Conservation (phyloP, 2,888 invertebrate species). For the Chrysodeixis includens region DNA sequence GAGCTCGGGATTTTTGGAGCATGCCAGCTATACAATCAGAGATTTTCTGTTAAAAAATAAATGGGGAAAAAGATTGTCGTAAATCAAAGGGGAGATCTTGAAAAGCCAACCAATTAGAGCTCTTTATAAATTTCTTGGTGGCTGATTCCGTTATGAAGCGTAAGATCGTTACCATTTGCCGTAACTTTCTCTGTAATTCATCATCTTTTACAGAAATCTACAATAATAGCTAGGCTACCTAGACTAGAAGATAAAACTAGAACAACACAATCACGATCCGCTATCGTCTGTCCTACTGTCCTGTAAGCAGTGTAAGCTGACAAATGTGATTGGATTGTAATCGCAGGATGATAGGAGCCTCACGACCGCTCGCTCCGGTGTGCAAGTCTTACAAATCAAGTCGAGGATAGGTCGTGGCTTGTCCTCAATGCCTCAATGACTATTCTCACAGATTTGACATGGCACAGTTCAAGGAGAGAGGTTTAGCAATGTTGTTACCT, state of each 20-base stretch:
- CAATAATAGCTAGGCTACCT: too few species aligned
- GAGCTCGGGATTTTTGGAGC: conserved; percentile 5
- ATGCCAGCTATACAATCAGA: conserved; percentile 4
- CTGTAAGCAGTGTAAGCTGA: conserved; percentile 7
- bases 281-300: neutral
- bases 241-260: neutral
- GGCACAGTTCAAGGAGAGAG: conserved; percentile 53
- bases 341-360: neutral
- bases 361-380: conserved; percentile 48
- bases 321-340: conserved; percentile 12
- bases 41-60: neutral
- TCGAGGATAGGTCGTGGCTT: conserved; percentile 61
- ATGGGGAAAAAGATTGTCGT: too few species aligned
- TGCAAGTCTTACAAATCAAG: conserved; percentile 53
- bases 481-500: conserved; percentile 36
- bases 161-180: neutral
- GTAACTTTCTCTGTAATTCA: neutral
- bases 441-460: conserved; percentile 64
- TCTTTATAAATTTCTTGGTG: neutral
- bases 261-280: neutral
- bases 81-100: neutral
- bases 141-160: neutral
- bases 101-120: neutral
- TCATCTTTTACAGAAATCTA: neutral
- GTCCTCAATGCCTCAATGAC: conserved; percentile 56